Evolutionary conservation across 2,888 invertebrate genomes (phyloP).

Genomic region (Ophioninae sp.): DNA sequence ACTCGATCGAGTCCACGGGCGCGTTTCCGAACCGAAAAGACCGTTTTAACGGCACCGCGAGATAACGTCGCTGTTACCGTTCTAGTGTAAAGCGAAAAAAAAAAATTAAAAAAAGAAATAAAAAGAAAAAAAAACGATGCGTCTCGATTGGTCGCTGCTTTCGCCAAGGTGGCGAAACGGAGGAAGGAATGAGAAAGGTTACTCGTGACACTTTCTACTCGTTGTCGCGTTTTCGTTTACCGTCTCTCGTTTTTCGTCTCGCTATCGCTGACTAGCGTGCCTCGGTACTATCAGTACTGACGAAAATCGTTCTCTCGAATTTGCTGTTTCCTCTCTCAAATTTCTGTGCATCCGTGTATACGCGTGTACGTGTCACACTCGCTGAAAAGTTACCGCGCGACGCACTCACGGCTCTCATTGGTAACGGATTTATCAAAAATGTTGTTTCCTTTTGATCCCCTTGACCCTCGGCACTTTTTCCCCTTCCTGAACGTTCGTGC

Average conservation of each 20-base stretch:
- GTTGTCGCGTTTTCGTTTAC: neutral
- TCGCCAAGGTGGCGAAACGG: constrained; percentile 39
- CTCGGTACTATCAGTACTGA: neutral
- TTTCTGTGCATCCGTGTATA: no score
- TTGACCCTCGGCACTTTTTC: no score
- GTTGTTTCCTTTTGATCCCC: no score
- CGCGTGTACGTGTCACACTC: no score
- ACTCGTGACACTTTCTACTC: neutral
- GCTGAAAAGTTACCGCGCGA: no score
- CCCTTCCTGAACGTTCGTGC: no score
- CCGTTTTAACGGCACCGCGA: neutral
- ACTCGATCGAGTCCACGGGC: neutral
- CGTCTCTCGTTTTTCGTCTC: neutral
- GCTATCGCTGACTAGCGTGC: neutral
- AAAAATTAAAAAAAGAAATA: no score
- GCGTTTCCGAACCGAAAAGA: neutral
- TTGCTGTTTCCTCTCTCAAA: no score
- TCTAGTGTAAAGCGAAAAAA: neutral
- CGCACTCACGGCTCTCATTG: no score
- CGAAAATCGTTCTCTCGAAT: no score
- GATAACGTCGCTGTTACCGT: neutral
- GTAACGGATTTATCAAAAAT: no score
- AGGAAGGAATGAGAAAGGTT: neutral
- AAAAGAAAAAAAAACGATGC: neutral
- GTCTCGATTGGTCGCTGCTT: constrained; percentile 18